Conservation (phyloP, 2,888 invertebrate genomes). For the Melanostoma scalare region DNA sequence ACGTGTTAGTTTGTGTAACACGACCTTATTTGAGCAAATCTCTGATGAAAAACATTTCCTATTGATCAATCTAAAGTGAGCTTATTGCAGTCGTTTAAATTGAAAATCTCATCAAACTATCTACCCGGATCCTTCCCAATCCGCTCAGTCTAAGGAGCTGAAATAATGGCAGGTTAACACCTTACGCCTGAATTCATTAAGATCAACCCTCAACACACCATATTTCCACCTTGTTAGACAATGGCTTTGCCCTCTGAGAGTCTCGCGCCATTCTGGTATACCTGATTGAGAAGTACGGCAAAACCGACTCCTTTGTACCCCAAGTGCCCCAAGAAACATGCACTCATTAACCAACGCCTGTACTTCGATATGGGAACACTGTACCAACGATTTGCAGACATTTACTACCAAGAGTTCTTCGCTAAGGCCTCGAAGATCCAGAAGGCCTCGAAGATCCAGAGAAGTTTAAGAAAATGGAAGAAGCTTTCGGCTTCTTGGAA, state of each 20-base stretch:
- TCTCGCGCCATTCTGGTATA: slow-evolving; percentile 92
- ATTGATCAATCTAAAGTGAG: too few relatives aligned
- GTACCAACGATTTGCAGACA: slow-evolving; percentile 87
- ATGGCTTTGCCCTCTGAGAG: slow-evolving; percentile 91
- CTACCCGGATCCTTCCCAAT: slow-evolving; percentile 86
- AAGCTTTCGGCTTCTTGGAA: slow-evolving; percentile 87
- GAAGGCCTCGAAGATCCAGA: slow-evolving; percentile 86
- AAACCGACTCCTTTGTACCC: slow-evolving; percentile 89
- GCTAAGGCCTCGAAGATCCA: too few relatives aligned
- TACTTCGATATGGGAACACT: slow-evolving; percentile 91
- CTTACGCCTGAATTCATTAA: slow-evolving; percentile 87
- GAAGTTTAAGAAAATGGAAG: slow-evolving; percentile 87
- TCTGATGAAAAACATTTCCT: too few relatives aligned
- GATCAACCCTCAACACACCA: slow-evolving; percentile 92
- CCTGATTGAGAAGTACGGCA: slow-evolving; percentile 90
- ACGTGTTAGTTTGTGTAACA: too few relatives aligned
- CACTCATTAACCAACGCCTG: slow-evolving; percentile 89
- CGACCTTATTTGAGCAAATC: too few relatives aligned
- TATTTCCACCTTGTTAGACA: slow-evolving; percentile 93
- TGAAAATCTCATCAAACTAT: slow-evolving; percentile 82
- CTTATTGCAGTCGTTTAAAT: too few relatives aligned
- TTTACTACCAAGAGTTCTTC: slow-evolving; percentile 86
- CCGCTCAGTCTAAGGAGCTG: slow-evolving; percentile 84
- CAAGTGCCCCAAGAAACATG: slow-evolving; percentile 89
- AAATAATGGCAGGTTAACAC: slow-evolving; percentile 86